Conservation (phyloP, 1,140 invertebrate species). For the Chironomus striatipennis region DNA sequence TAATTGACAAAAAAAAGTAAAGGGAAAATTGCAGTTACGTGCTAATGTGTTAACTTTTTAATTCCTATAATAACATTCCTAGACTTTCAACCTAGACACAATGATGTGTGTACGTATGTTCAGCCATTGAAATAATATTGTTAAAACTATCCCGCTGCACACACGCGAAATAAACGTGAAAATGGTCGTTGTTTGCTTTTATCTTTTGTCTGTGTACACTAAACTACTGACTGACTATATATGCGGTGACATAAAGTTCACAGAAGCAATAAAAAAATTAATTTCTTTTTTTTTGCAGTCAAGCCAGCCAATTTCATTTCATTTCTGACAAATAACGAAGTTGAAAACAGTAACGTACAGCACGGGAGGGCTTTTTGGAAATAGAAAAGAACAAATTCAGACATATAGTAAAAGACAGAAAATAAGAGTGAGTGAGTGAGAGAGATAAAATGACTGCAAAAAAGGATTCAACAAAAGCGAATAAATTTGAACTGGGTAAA, state of each 20-base stretch:
- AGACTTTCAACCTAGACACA: neutral
- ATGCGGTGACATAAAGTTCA: conserved; percentile 1
- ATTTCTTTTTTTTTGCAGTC: neutral
- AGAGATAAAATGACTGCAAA: conserved; percentile 18
- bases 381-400: neutral
- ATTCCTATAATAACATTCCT: neutral
- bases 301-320: neutral
- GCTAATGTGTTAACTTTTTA: conserved; percentile 22
- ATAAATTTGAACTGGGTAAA: conserved; percentile 23
- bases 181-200: too few relatives aligned
- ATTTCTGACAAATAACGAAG: neutral
- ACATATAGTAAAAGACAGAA: neutral
- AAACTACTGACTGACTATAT: conserved; percentile 7
- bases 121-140: too few relatives aligned
- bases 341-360: neutral
- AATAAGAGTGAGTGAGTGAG: neutral
- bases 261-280: neutral
- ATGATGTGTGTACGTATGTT: neutral
- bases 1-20: conserved; percentile 9
- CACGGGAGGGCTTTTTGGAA: neutral
- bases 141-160: too few relatives aligned
- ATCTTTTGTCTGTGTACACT: neutral
- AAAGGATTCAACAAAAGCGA: conserved; percentile 19
- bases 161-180: too few relatives aligned
- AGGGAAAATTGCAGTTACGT: conserved; percentile 22